Conservation (phyloP, 2,113 vertebrate species). For the Psettodes erumei region DNA sequence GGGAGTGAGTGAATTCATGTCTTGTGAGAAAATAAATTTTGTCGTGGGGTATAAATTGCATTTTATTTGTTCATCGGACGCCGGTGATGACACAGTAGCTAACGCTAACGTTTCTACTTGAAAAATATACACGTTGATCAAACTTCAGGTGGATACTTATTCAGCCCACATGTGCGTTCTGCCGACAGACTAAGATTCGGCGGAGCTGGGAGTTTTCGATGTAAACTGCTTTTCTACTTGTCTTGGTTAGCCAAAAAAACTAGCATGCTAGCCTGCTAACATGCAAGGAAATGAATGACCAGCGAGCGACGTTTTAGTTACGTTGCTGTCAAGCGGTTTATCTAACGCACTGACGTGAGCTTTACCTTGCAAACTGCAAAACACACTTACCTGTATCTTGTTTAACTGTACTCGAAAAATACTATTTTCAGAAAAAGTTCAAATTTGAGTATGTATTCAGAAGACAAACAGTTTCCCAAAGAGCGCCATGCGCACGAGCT, state of each 20-base stretch:
- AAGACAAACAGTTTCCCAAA: slow-evolving; percentile 36
- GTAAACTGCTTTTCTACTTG: fast-evolving
- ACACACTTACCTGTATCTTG: slow-evolving; percentile 43
- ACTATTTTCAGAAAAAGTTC: background rate
- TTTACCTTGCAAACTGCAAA: fast-evolving
- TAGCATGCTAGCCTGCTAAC: slow-evolving; percentile 61
- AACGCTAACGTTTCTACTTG: slow-evolving; percentile 28
- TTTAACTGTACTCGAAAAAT: background rate
- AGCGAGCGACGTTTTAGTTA: slow-evolving; percentile 57
- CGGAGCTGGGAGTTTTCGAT: background rate
- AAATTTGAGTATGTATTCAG: background rate
- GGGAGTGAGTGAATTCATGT: background rate
- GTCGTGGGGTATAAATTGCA: background rate
- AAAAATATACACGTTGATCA: background rate
- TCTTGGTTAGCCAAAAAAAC: background rate
- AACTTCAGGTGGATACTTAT: fast-evolving
- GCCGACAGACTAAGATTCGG: background rate
- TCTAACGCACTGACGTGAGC: background rate
- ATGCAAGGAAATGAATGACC: slow-evolving; percentile 61
- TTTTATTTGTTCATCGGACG: background rate
- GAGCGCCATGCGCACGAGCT: slow-evolving; percentile 67
- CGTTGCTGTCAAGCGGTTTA: slow-evolving; percentile 33
- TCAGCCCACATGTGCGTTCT: fast-evolving
- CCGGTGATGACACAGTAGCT: background rate
- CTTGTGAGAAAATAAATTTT: background rate